Percentiles rank a stretch among this genome's conserved stretches.
Conservation (phyloP, 2,797 vertebrate genomes). For the Esox masquinongy region DNA sequence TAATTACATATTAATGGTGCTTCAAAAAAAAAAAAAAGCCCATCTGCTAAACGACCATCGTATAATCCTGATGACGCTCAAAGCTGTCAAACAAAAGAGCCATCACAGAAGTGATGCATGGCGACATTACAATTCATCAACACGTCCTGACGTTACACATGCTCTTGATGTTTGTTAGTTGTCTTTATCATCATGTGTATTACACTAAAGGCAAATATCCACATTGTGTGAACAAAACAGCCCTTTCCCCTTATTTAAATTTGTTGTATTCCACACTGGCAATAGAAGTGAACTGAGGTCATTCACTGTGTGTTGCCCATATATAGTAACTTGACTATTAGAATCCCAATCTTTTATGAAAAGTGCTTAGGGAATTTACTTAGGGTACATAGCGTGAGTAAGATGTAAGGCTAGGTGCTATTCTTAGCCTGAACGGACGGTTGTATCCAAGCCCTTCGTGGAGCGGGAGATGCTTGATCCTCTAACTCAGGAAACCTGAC, state of each 20-base stretch:
- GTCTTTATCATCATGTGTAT: not conserved
- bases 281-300: not conserved
- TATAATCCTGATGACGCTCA: not conserved
- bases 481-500: not conserved
- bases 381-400: not conserved
- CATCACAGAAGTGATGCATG: not conserved
- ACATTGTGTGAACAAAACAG: not conserved
- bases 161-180: not conserved
- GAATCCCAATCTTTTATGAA: not conserved
- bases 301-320: not conserved
- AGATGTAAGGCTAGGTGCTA: not conserved
- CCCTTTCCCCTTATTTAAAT: too few species aligned
- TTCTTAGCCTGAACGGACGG: constrained; percentile 6
- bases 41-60: not conserved
- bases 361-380: not conserved
- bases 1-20: not conserved
- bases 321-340: not conserved
- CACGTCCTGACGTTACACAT: not conserved
- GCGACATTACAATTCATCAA: not conserved
- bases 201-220: not conserved
- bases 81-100: not conserved
- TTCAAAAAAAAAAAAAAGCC: not conserved
- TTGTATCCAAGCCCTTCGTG: constrained; percentile 6
- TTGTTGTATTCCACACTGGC: not conserved
- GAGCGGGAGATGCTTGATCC: not conserved